Base-by-base conservation (phyloP, 1,140 invertebrate species). In the Drosophila nebulosa region DNA sequence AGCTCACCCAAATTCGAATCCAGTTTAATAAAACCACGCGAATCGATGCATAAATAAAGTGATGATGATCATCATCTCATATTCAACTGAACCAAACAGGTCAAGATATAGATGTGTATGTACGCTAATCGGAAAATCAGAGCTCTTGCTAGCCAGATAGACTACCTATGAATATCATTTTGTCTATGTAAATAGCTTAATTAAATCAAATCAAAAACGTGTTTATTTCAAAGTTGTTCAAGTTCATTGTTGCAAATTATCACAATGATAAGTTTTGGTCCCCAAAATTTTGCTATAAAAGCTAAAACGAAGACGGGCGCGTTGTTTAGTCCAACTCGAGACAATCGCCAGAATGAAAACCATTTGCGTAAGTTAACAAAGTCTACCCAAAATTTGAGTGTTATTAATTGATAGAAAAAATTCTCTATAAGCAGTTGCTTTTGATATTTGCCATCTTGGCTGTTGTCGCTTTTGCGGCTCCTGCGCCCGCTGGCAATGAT, bases 181-280 rank as follows among this genome's bases (percentile, higher is more conserved):
- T 46, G 39, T 46, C 39, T 46, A 46, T 46, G 39, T 59, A 35
- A 42, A 30, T 64, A 35, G 26, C 52, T 52, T 67, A 65, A 66
- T 64, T 53, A 56, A 67, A 65, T 53, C 32, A 61, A 42, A 51
- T 61, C 35, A 12, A 59, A 84, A 84, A 84, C 80, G 61, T 51
- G 80, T 84, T 84, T 84, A 39, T 21, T 57, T 55, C 50, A 50
- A 66, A 72, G 71, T 78, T 78, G 72, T 73, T 84, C 79, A 78
- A 84, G 79, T 78, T 85, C 80, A 79, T 67, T 53, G 64, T 77
- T 74, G 80, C 80, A 85, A 85, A 85, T 85, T 85, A 85, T 62
- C 62, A 66, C 57, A 42, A 65, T 63, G 66, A 76, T 74, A 69
- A 64, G 57, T 69, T 64, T 55, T 55, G 18, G 9, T 39, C 22